A percentile compares a stretch with the other conserved stretches of the same genome.
Evolutionary conservation across 1,140 invertebrate species (phyloP).

Genomic region (Lucilia sericata): DNA sequence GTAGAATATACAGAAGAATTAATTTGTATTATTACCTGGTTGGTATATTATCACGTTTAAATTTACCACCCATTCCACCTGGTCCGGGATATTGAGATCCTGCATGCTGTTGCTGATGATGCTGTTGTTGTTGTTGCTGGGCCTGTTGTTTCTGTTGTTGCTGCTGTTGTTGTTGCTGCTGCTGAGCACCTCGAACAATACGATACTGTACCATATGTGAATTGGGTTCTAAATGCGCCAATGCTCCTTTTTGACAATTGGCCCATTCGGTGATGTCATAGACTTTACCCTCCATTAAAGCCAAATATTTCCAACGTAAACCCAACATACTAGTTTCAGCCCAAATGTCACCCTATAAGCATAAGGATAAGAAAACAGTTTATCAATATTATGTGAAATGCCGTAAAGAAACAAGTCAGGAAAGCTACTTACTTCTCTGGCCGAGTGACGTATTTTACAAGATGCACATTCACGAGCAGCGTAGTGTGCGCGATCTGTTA

Average conservation of each 20-base stretch:
- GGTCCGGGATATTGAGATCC: constrained; percentile 55
- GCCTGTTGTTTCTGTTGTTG: constrained; percentile 58
- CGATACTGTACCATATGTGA: constrained; percentile 92
- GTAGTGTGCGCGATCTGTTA: constrained; percentile 87
- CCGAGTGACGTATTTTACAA: constrained; percentile 91
- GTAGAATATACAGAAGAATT: background rate
- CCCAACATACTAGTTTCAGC: constrained; percentile 90
- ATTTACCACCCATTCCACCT: constrained; percentile 48
- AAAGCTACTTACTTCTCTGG: constrained; percentile 79
- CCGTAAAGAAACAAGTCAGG: too few species aligned
- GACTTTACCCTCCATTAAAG: constrained; percentile 94
- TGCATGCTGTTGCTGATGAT: constrained; percentile 54
- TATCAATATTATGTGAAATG: too few species aligned
- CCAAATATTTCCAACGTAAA: constrained; percentile 92
- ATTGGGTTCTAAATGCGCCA: constrained; percentile 85
- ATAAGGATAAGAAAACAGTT: too few species aligned
- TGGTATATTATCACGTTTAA: constrained; percentile 46
- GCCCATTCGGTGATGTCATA: constrained; percentile 98
- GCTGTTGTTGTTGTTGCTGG: constrained; percentile 53
- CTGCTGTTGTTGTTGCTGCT: constrained; percentile 69
- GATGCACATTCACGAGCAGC: constrained; percentile 89
- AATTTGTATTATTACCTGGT: constrained; percentile 31
- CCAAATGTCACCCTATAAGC: constrained; percentile 90
- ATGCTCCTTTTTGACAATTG: constrained; percentile 87
- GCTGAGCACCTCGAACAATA: constrained; percentile 82